Percentiles rank a stretch among this genome's conserved stretches.
These are phyloP conservation scores for Sebastes aleutianus DNA, from an alignment of 2,797 vertebrate species.

Conservation along the genomic window DNA sequence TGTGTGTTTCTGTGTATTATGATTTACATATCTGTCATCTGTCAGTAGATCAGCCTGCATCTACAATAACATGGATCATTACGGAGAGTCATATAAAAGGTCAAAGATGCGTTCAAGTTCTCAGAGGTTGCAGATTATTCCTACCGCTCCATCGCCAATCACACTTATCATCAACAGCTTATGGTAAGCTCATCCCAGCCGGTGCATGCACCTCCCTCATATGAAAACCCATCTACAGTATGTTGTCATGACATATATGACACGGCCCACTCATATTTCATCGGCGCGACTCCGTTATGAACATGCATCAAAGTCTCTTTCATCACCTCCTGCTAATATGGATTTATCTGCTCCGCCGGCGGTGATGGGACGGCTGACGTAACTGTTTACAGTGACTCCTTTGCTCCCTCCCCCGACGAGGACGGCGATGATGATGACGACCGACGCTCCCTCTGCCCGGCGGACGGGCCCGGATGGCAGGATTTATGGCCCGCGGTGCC, in stretches of 20 bases:
- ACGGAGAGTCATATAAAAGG: slow-evolving; percentile 64
- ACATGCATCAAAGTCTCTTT: slow-evolving; percentile 77
- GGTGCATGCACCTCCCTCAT: slow-evolving; percentile 23
- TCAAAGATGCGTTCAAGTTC: slow-evolving; percentile 68
- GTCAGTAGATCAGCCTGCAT: slow-evolving; percentile 46
- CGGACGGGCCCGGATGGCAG: slow-evolving; percentile 51
- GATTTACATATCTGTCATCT: slow-evolving; percentile 59
- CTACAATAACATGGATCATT: slow-evolving; percentile 65
- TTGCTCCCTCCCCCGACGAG: slow-evolving; percentile 48
- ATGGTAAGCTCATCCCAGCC: slow-evolving; percentile 39
- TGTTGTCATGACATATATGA: slow-evolving; percentile 77
- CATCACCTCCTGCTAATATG: slow-evolving; percentile 79
- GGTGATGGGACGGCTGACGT: slow-evolving; percentile 75
- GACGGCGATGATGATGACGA: slow-evolving; percentile 60
- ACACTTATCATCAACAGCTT: slow-evolving; percentile 61
- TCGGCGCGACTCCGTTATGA: slow-evolving; percentile 49
- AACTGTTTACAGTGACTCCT: slow-evolving; percentile 75
- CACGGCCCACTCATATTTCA: slow-evolving; percentile 76
- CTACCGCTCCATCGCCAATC: slow-evolving; percentile 50
- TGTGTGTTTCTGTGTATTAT: slow-evolving; percentile 11
- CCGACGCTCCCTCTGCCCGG: slow-evolving; percentile 58
- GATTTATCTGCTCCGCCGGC: slow-evolving; percentile 79
- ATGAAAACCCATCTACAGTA: slow-evolving; percentile 63
- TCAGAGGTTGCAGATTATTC: slow-evolving; percentile 57
- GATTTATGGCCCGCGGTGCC: slow-evolving; percentile 78